phyloP scores from a whole-genome alignment of 2,797 vertebrate species.

The Chaetophractus vellerosus region DNA sequence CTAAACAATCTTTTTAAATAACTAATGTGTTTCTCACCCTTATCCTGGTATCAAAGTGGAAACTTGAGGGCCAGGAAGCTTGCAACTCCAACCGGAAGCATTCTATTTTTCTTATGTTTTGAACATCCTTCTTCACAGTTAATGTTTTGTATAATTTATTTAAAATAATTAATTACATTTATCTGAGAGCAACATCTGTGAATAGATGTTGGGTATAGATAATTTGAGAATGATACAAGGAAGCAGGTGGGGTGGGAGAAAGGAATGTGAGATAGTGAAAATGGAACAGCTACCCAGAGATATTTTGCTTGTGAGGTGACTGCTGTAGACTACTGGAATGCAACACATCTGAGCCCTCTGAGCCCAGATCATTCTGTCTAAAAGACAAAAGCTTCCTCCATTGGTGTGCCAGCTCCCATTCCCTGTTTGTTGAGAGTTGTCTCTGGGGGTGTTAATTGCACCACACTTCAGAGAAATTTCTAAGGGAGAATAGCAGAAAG shows the following conservation, averaged over 20 bases:
- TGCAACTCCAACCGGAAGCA: not conserved
- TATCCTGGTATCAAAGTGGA: not conserved
- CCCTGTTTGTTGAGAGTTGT: not conserved
- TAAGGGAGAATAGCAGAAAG: constrained; percentile 37
- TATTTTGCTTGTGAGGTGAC: not conserved
- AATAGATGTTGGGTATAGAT: not conserved
- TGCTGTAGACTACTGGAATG: not conserved
- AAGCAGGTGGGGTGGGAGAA: not conserved
- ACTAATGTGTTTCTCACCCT: not conserved
- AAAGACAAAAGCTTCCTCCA: not conserved
- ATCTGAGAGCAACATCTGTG: not conserved
- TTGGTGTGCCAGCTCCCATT: not conserved
- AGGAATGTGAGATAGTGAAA: not conserved
- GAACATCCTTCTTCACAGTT: not conserved
- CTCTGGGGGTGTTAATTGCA: not conserved
- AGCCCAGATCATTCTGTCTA: not conserved
- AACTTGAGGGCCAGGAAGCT: not conserved
- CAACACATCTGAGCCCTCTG: not conserved
- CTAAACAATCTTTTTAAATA: not conserved
- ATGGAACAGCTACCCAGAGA: not conserved
- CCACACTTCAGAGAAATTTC: not conserved
- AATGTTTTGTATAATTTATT: not conserved
- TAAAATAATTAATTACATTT: not conserved
- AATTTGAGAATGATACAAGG: not conserved
- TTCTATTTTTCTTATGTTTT: not conserved